Evolutionary conservation across 2,888 invertebrate genomes (phyloP).

Genomic region (Drosophila anomelani): DNA sequence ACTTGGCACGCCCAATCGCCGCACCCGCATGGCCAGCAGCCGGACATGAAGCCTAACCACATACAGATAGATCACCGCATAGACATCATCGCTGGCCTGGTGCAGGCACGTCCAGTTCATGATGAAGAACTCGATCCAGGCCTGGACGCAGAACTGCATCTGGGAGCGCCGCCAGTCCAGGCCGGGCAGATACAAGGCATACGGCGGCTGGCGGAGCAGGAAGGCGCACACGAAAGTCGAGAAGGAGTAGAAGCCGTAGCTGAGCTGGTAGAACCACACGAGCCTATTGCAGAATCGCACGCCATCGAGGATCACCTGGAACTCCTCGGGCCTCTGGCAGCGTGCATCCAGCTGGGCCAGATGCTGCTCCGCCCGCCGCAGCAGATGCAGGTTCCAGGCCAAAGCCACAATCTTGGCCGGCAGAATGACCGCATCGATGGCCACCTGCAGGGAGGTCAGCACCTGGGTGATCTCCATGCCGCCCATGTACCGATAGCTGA

Average conservation of each 20-base stretch:
- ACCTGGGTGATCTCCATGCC: slow-evolving; percentile 56
- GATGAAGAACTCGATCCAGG: slow-evolving; percentile 46
- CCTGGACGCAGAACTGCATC: slow-evolving; percentile 50
- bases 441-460: slow-evolving; percentile 66
- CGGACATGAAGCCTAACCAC: slow-evolving; percentile 51
- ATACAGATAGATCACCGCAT: slow-evolving; percentile 55
- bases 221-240: slow-evolving; percentile 46
- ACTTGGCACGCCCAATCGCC: slow-evolving; percentile 19
- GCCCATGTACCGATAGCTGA: slow-evolving; percentile 35
- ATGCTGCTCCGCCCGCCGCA: slow-evolving; percentile 41
- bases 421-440: slow-evolving; percentile 56
- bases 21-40: slow-evolving; percentile 45
- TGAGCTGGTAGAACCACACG: slow-evolving; percentile 49
- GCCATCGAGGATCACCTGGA: slow-evolving; percentile 32
- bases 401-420: slow-evolving; percentile 53
- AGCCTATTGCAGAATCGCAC: slow-evolving; percentile 52
- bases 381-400: slow-evolving; percentile 23
- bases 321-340: slow-evolving; percentile 45
- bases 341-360: slow-evolving; percentile 55
- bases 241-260: slow-evolving; percentile 48
- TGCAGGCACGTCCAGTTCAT: slow-evolving; percentile 49
- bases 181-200: slow-evolving; percentile 53
- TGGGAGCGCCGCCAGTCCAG: slow-evolving; percentile 56
- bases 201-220: slow-evolving; percentile 49
- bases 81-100: slow-evolving; percentile 53